Percentiles rank a stretch among this genome's conserved stretches.
phyloP scores from a whole-genome alignment of 2,797 vertebrate genomes.

The Telmatherina bonti region DNA sequence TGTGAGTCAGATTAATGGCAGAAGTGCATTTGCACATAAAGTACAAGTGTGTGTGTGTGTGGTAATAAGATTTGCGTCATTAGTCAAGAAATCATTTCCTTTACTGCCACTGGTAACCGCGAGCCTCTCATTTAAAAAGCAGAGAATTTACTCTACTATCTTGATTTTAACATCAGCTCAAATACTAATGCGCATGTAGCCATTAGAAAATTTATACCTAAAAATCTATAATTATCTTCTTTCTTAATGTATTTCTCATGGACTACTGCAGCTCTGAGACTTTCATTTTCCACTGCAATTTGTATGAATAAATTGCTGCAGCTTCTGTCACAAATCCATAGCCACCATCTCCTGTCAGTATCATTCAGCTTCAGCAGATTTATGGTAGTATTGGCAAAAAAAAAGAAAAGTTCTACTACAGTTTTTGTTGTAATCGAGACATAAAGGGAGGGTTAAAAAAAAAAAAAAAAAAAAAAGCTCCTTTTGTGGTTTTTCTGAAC shows the following conservation, averaged over 20 bases:
- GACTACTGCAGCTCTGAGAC: constrained; percentile 17
- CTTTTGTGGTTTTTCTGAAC: constrained; percentile 59
- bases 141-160: background rate
- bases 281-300: constrained; percentile 42
- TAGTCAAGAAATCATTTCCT: constrained; percentile 24
- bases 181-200: background rate
- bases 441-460: constrained; percentile 22
- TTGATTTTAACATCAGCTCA: background rate
- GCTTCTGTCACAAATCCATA: constrained; percentile 44
- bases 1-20: constrained; percentile 49
- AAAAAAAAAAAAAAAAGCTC: constrained; percentile 22
- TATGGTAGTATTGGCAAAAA: constrained; percentile 43
- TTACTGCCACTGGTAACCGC: background rate
- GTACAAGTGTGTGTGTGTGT: constrained; percentile 36
- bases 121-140: background rate
- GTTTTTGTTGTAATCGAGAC: constrained; percentile 60
- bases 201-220: background rate
- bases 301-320: constrained; percentile 47
- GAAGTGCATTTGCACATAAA: constrained; percentile 47
- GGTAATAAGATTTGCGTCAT: constrained; percentile 57
- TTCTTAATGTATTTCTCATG: constrained; percentile 21
- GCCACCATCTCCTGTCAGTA: constrained; percentile 47
- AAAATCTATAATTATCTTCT: constrained; percentile 1
- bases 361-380: constrained; percentile 65
- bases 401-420: constrained; percentile 67